Evolutionary conservation across 2,888 invertebrate genomes (phyloP), one percentile per base, ranked within the genome.

Genomic region (Drosophila lacicola): DNA sequence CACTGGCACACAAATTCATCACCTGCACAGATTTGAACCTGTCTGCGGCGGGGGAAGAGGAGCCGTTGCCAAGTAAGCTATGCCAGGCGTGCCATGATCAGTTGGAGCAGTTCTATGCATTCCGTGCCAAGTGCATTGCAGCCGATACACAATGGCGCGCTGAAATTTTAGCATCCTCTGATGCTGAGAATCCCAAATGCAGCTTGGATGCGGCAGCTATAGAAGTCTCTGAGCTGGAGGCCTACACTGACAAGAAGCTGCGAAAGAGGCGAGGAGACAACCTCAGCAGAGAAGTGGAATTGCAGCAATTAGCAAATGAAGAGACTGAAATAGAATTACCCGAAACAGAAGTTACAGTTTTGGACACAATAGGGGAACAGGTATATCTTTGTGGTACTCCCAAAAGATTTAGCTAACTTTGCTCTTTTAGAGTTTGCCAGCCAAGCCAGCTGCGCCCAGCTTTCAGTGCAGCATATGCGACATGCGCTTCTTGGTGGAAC

Each of bases 391-490:
- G 8, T 8, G 8, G 29, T 29, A 41, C 10, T 4, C 8, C 2
- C 2, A 17, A 17, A 10, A 9, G n/a, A 21, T n/a, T 50, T 37
- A 6, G 21, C 41, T 4, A 21, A 29, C 2, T 2, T 17, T 8
- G n/a, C 33, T 4, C 19, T 36, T 39, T 2, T 4, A 54, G 50
- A 17, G 2, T 34, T 42, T 29, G 8, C 9, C 8, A 9, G 17
- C 11, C 5, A 55, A 25, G 3, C 14, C 51, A 21, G 6, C 14
- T 4, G 2, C 62, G 10, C 2, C 45, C 5, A 44, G 21, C 11
- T 79, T 55, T 29, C 65, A 75, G 17, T 91, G 91, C 53, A 75
- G 84, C 44, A 53, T 65, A 3, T 91, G 91, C 29, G 55, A 63
- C 0, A 64, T 62, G 21, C 67, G 67, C 0, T 91, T 91, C 19